Percentiles rank a stretch among this genome's conserved stretches.
Evolutionary conservation across 2,113 vertebrate species (phyloP).

Genomic region (Cranoglanis bouderius): DNA sequence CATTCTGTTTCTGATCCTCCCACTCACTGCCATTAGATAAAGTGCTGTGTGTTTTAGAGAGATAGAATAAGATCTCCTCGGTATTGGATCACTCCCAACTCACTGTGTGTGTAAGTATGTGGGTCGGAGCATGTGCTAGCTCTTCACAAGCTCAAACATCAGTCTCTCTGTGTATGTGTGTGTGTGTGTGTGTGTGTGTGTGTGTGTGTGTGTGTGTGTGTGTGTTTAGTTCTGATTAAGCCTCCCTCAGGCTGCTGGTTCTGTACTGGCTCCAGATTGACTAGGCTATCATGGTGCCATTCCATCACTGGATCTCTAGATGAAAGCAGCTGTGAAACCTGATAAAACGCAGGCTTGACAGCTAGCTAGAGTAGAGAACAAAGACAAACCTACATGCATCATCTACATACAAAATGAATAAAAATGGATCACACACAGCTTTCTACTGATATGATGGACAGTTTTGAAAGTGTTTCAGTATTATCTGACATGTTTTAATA

Average conservation of each 20-base stretch:
- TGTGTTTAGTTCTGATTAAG: slow-evolving; percentile 41
- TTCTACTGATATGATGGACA: not conserved
- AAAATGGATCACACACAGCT: slow-evolving; percentile 23
- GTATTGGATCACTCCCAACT: slow-evolving; percentile 26
- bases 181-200: slow-evolving; percentile 19
- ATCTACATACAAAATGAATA: slow-evolving; percentile 30
- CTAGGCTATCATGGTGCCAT: slow-evolving; percentile 35
- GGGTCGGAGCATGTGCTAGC: not conserved
- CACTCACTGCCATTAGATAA: slow-evolving; percentile 55
- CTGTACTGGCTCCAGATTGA: slow-evolving; percentile 33
- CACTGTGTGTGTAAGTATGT: not conserved
- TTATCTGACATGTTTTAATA: not conserved
- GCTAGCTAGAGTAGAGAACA: slow-evolving; percentile 44
- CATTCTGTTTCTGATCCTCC: slow-evolving; percentile 49
- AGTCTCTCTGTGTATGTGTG: not conserved
- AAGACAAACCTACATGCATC: slow-evolving; percentile 19
- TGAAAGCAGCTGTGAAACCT: slow-evolving; percentile 47
- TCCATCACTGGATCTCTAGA: slow-evolving; percentile 39
- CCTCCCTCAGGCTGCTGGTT: slow-evolving; percentile 30
- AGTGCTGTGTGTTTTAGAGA: slow-evolving; percentile 46
- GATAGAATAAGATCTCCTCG: slow-evolving; percentile 15
- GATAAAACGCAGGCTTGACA: slow-evolving; percentile 43
- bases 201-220: not conserved
- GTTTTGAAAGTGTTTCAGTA: slow-evolving; percentile 18
- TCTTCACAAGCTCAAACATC: not conserved